phyloP scores from a whole-genome alignment of 2,888 invertebrate genomes.

The Phytoseiulus persimilis region DNA sequence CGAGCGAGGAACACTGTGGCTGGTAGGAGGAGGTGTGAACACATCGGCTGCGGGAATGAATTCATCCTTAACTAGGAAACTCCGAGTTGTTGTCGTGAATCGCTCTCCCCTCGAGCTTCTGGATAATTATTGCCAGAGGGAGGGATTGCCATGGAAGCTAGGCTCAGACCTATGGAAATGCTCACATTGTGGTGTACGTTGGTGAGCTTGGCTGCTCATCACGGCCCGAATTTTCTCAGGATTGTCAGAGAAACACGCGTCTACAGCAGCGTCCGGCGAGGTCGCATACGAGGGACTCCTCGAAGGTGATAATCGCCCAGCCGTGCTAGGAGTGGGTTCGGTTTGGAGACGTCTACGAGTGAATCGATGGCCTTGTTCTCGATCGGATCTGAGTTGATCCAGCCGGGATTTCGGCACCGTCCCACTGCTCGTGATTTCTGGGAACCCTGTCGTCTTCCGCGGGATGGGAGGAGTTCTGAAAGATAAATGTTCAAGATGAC shows the following conservation, averaged over 20 bases:
- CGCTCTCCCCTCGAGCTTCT: too few species aligned
- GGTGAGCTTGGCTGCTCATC: background rate
- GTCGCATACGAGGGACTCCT: constrained; percentile 30
- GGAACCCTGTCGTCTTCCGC: background rate
- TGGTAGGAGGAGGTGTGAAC: constrained; percentile 40
- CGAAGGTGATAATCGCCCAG: background rate
- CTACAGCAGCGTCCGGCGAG: constrained; percentile 6
- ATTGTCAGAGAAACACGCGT: background rate
- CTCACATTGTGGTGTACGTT: background rate
- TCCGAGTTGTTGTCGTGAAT: background rate
- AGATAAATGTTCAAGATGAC: background rate
- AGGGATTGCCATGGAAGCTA: too few species aligned
- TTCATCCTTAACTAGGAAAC: background rate
- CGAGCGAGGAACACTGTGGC: constrained; percentile 54
- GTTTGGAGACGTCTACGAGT: constrained; percentile 20
- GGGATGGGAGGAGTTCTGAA: background rate
- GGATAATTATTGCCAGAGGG: too few species aligned
- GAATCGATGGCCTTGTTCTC: background rate
- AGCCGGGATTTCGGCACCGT: background rate
- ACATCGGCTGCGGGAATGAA: background rate
- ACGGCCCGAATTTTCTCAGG: background rate
- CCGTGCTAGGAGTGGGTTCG: constrained; percentile 7
- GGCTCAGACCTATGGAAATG: too few species aligned
- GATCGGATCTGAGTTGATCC: background rate
- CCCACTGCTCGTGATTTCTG: background rate